Evolutionary conservation across 2,797 vertebrate species (phyloP).

Genomic region (Neostethus bicornis): DNA sequence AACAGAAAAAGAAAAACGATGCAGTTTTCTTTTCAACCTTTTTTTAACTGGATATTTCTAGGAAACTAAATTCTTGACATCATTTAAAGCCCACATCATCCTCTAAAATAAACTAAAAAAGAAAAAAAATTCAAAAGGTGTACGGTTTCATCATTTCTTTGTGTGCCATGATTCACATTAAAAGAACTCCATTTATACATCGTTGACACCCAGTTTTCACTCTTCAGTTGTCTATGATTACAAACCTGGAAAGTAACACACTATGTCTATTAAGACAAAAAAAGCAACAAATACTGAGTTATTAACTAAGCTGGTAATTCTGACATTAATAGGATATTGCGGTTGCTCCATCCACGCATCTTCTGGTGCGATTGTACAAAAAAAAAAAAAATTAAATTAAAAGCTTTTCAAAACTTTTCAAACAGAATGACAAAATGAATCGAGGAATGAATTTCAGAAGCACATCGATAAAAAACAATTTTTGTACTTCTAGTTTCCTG

Average conservation of each 20-base stretch:
- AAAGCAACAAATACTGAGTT: conserved; percentile 51
- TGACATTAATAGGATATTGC: conserved; percentile 8
- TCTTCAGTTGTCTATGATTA: conserved; percentile 27
- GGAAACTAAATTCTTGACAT: conserved; percentile 30
- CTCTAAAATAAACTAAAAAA: conserved; percentile 6
- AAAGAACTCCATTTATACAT: conserved; percentile 27
- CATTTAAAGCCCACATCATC: conserved; percentile 24
- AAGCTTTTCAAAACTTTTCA: conserved; percentile 22
- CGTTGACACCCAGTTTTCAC: conserved; percentile 13
- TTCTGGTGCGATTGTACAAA: conserved; percentile 33
- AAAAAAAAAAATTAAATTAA: conserved; percentile 29
- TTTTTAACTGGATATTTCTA: conserved; percentile 41
- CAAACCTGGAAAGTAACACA: conserved; percentile 31
- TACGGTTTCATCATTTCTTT: conserved; percentile 21
- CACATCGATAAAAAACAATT: conserved; percentile 16
- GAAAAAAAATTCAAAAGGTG: background rate
- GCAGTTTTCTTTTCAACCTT: conserved; percentile 26
- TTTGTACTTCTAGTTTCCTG: conserved; percentile 2
- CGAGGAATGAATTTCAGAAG: conserved; percentile 41
- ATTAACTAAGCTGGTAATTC: conserved; percentile 18
- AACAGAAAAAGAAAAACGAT: conserved; percentile 21
- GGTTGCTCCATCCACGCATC: conserved; percentile 19
- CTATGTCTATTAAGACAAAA: conserved; percentile 39
- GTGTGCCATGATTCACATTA: conserved; percentile 33
- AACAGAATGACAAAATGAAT: conserved; percentile 29